Base-by-base conservation (phyloP, 2,888 invertebrate genomes). In the Nomada lathburiana region DNA sequence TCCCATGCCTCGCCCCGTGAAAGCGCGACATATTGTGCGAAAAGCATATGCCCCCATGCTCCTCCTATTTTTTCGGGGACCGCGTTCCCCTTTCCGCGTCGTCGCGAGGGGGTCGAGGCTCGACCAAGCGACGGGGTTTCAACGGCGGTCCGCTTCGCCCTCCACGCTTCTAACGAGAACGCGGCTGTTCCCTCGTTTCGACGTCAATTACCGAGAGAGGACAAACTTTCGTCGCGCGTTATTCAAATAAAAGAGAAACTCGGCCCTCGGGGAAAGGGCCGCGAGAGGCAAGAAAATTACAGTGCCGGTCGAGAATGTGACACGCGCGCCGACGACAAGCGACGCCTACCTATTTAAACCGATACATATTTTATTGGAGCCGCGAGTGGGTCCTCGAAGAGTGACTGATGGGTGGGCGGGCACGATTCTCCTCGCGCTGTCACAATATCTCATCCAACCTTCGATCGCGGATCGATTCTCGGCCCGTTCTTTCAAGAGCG, bases 361-460 rank as follows among this genome's bases (percentile, higher is more conserved):
- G 90, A 90, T 90, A 89, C 90, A 90, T 91, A 91, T 91, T 91
- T 91, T 89, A 91, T 91, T 85, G 69, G 68, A 74, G 80, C 53
- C 44, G 62, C 71, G 71, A 62, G 63, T 36, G 47, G 67, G 76
- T 62, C 26, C 47, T 75, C 72, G 60, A 67, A 9, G 82, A 86
- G 84, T 89, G 91, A 91, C 73, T 84, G 90, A 92, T 88, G 65
- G 88, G 88, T 91, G 88, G 92, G 91, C 91, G 91, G 81, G 80
- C 23, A 65, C 88, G 76, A 76, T 70, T 86, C 88, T 86, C 88
- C 74, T 88, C 89, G 81, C 76, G 76, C 78, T 86, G 90, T 89
- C 88, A 87, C 82, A 89, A 90, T 89, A 88, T 91, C 90, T 89
- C 89, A 83, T 80, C 82, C 83, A 53, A 52, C 60, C 67, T 68